Conservation (phyloP, 1,140 invertebrate genomes). For the Drosophila ficusphila region DNA sequence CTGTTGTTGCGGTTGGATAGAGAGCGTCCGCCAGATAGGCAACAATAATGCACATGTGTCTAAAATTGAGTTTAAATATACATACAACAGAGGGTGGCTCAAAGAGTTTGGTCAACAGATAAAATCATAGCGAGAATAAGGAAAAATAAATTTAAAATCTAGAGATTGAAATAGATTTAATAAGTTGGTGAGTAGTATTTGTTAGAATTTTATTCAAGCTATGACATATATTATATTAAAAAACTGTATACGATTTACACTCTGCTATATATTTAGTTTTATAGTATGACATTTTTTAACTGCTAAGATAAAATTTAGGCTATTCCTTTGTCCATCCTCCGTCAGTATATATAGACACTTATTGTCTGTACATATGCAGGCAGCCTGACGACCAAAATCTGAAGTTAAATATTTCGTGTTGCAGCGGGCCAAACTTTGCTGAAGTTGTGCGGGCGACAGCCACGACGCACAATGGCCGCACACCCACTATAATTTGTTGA, state of each 20-base stretch:
- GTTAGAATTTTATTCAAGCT: too few species aligned
- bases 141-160: neutral
- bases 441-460: slow-evolving; percentile 51
- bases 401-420: slow-evolving; percentile 75
- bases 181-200: too few species aligned
- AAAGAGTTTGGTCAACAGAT: neutral
- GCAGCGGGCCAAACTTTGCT: slow-evolving; percentile 53
- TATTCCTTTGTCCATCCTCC: neutral
- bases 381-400: slow-evolving; percentile 62
- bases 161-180: too few species aligned
- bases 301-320: too few species aligned
- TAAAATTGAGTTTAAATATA: slow-evolving; percentile 82
- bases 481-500: slow-evolving; percentile 74
- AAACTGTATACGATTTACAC: too few species aligned
- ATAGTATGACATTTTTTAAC: too few species aligned
- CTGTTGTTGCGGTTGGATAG: slow-evolving; percentile 78
- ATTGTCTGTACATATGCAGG: slow-evolving; percentile 27
- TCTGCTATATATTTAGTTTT: too few species aligned
- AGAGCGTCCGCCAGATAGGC: slow-evolving; percentile 76
- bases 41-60: slow-evolving; percentile 81
- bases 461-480: slow-evolving; percentile 33
- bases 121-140: neutral
- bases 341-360: neutral
- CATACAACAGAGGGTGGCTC: slow-evolving; percentile 37
- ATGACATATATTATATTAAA: too few species aligned